These are phyloP conservation scores for Lasioglossum zephyrum DNA, from an alignment of 2,888 invertebrate genomes.

Conservation along the genomic window DNA sequence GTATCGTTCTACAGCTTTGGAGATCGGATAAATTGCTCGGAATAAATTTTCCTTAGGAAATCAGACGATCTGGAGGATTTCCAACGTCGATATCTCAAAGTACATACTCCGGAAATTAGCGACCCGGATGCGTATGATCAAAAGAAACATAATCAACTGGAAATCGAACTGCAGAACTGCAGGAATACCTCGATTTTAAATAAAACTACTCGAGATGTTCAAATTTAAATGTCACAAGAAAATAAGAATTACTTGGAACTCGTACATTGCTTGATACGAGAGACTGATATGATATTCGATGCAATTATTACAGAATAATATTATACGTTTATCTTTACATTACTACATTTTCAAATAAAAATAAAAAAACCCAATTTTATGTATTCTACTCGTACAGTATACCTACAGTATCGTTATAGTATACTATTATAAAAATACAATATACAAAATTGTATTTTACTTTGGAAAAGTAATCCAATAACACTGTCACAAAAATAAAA, in stretches of 20 bases:
- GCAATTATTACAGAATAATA: neutral
- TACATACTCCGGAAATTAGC: conserved; percentile 57
- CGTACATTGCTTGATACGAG: neutral
- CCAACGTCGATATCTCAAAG: conserved; percentile 69
- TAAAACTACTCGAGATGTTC: neutral
- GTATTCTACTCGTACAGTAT: too few species aligned
- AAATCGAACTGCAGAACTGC: neutral
- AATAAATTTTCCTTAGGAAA: conserved; percentile 69
- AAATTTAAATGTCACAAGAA: neutral
- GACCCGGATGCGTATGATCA: conserved; percentile 30
- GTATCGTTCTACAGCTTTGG: conserved; percentile 51
- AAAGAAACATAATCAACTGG: conserved; percentile 17
- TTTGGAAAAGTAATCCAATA: neutral
- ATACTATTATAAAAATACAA: neutral
- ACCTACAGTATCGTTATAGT: too few species aligned
- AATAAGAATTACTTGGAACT: neutral
- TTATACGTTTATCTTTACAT: neutral
- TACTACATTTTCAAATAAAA: neutral
- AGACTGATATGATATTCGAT: neutral
- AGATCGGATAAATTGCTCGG: conserved; percentile 71
- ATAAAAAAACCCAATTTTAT: neutral
- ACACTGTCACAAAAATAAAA: neutral
- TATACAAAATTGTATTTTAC: neutral
- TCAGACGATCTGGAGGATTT: conserved; percentile 69
- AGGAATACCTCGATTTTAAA: neutral